These are phyloP conservation scores for Asteroscopus sphinx DNA, from an alignment of 2,888 invertebrate species.

Conservation along the genomic window DNA sequence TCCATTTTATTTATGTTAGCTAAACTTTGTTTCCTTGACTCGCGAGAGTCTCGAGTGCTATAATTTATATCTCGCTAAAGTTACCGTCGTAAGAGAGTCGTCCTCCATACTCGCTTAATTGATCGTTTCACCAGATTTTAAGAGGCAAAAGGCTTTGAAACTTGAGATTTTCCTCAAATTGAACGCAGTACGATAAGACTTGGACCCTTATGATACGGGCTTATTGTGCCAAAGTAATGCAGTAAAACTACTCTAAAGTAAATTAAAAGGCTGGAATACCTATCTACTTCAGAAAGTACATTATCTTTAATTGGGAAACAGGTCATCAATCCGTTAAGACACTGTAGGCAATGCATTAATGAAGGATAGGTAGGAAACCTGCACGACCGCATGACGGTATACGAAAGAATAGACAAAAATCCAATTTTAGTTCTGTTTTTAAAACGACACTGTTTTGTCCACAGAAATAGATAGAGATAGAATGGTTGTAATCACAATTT, in stretches of 20 bases:
- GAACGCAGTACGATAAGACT: conserved; percentile 6
- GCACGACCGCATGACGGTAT: no score
- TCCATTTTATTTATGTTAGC: conserved; percentile 5
- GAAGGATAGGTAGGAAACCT: no score
- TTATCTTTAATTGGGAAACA: neutral
- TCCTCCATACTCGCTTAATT: conserved; percentile 18
- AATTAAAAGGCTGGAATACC: conserved; percentile 2
- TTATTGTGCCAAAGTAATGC: neutral
- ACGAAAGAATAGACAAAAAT: no score
- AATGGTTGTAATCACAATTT: no score
- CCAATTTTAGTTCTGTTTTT: no score
- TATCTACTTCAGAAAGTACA: neutral
- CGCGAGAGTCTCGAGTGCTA: conserved; percentile 1
- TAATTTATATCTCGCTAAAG: conserved; percentile 33
- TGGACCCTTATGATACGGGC: conserved; percentile 1
- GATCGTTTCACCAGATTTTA: conserved; percentile 18
- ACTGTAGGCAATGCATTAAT: neutral
- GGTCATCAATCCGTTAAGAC: neutral
- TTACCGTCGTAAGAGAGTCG: conserved; percentile 21
- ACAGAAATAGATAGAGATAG: no score
- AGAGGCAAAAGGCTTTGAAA: conserved; percentile 21
- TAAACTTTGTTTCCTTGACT: conserved; percentile 19
- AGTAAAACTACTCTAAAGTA: neutral
- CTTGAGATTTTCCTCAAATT: conserved; percentile 16
- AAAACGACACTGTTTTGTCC: no score